A percentile compares a stretch with the other conserved stretches of the same genome.
Evolutionary conservation across 2,888 invertebrate species (phyloP).

Genomic region (Megamerina dolium): DNA sequence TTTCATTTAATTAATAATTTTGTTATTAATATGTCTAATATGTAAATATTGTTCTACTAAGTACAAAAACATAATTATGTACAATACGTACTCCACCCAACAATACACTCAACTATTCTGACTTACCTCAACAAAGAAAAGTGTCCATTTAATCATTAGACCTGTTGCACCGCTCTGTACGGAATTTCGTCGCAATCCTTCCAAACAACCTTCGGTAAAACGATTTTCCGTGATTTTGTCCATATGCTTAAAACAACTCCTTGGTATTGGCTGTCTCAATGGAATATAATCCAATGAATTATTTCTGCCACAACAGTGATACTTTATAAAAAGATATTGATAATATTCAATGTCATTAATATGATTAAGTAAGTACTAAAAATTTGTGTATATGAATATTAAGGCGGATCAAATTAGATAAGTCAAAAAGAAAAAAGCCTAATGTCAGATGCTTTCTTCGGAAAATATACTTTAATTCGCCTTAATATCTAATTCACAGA

Average conservation of each 20-base stretch:
- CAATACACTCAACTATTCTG: neutral
- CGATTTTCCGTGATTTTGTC: conserved; percentile 24
- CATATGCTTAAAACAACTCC: conserved; percentile 29
- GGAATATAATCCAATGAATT: conserved; percentile 37
- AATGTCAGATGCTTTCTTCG: too few species aligned
- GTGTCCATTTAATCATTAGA: conserved; percentile 36
- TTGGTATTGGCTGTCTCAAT: conserved; percentile 28
- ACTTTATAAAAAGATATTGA: conserved; percentile 23
- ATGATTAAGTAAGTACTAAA: too few species aligned
- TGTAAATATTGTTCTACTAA: too few species aligned
- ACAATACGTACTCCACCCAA: neutral
- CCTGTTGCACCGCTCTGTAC: conserved; percentile 33
- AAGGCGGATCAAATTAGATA: too few species aligned
- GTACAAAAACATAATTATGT: too few species aligned
- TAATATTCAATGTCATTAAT: too few species aligned
- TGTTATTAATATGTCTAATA: too few species aligned
- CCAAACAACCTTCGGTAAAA: conserved; percentile 29
- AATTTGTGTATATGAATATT: too few species aligned
- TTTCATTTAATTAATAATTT: too few species aligned
- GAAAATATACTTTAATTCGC: too few species aligned
- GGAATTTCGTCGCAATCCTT: conserved; percentile 30
- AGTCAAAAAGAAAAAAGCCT: too few species aligned
- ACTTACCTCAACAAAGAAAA: conserved; percentile 36
- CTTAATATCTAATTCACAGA: too few species aligned
- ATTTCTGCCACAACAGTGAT: conserved; percentile 39